phyloP scores from a whole-genome alignment of 92 coral and sea anemone genomes.

The Epizoanthus scotinus region DNA sequence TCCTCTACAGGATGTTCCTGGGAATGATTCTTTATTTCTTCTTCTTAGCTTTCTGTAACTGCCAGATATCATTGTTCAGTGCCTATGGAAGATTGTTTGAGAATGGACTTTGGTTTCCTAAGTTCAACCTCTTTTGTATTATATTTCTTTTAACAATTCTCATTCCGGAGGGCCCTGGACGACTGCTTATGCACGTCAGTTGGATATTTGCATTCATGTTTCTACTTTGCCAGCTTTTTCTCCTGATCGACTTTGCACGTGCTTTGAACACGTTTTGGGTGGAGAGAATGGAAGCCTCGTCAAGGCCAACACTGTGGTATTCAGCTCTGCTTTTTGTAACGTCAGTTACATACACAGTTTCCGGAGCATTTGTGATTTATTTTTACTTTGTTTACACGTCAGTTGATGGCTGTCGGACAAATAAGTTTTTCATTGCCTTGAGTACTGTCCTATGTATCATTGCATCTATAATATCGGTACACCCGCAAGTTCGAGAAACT shows the following conservation, averaged over 20 bases:
- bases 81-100: conserved; percentile 59
- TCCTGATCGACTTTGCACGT: conserved; percentile 72
- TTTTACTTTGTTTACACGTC: conserved; percentile 63
- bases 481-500: conserved; percentile 72
- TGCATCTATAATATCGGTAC: conserved; percentile 70
- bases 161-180: conserved; percentile 77
- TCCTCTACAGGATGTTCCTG: conserved; percentile 68
- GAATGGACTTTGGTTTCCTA: conserved; percentile 84
- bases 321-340: conserved; percentile 57
- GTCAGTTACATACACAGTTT: conserved; percentile 68
- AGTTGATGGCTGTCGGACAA: conserved; percentile 57
- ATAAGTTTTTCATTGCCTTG: conserved; percentile 58
- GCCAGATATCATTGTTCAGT: conserved; percentile 72
- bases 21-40: conserved; percentile 83
- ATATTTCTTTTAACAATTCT: conserved; percentile 59
- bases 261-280: conserved; percentile 58
- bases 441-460: conserved; percentile 55
- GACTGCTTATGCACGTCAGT: conserved; percentile 75
- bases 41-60: conserved; percentile 66
- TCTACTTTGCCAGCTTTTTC: conserved; percentile 67
- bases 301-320: conserved; percentile 65
- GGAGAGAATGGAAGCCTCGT: conserved; percentile 68
- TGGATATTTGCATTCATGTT: conserved; percentile 74
- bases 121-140: conserved; percentile 76
- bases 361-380: conserved; percentile 62